These are phyloP conservation scores for Agonopterix arenella DNA, from an alignment of 2,888 invertebrate species.

Conservation along the genomic window DNA sequence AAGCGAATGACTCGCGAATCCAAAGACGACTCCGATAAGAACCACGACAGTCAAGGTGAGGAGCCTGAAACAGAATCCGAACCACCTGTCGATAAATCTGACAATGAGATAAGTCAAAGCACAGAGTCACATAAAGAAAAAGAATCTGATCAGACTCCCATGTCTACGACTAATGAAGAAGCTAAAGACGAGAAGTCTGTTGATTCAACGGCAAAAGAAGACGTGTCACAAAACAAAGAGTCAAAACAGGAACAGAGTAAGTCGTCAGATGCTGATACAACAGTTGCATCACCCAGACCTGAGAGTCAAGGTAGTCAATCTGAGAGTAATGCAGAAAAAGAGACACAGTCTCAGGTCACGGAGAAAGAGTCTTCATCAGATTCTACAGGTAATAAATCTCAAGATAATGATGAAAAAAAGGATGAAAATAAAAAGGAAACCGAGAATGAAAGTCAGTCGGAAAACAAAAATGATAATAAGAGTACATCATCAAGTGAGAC, in stretches of 20 bases:
- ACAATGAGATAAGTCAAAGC: slow-evolving; percentile 37
- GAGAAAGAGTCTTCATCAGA: too few relatives aligned
- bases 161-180: slow-evolving; percentile 55
- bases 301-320: slow-evolving; percentile 19
- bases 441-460: neutral
- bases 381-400: too few relatives aligned
- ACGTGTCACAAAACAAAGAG: slow-evolving; percentile 16
- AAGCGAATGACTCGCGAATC: slow-evolving; percentile 48
- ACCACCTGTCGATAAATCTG: slow-evolving; percentile 14
- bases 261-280: slow-evolving; percentile 40
- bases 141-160: slow-evolving; percentile 28
- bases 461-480: neutral
- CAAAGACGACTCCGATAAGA: slow-evolving; percentile 51
- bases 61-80: slow-evolving; percentile 35
- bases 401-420: too few relatives aligned
- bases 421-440: slow-evolving; percentile 6
- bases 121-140: slow-evolving; percentile 14
- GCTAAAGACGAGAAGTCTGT: slow-evolving; percentile 20
- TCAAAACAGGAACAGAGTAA: slow-evolving; percentile 18
- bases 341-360: neutral
- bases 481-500: too few relatives aligned
- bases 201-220: slow-evolving; percentile 17
- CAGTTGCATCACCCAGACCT: slow-evolving; percentile 47
- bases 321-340: slow-evolving; percentile 1
- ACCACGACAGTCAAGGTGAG: slow-evolving; percentile 44